A percentile compares a stretch with the other conserved stretches of the same genome.
Conservation (phyloP, 2,113 vertebrate genomes). For the Zosterops lateralis region DNA sequence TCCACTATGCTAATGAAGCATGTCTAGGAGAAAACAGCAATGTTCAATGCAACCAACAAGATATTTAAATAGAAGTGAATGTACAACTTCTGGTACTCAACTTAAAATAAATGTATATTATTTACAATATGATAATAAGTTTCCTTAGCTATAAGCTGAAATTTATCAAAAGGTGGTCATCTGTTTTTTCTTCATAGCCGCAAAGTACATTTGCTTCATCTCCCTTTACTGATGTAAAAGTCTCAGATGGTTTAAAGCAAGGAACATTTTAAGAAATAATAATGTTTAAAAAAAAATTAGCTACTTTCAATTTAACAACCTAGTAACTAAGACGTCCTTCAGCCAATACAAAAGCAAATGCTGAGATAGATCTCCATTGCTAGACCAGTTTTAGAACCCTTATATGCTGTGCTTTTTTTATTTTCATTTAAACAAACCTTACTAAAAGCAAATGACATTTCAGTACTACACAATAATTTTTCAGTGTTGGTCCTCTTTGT, state of each 20-base stretch:
- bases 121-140: not conserved
- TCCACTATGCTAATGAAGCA: not conserved
- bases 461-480: not conserved
- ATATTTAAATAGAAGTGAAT: not conserved
- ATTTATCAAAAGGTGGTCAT: not conserved
- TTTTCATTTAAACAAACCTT: conserved; percentile 10
- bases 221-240: not conserved
- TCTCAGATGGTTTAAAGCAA: not conserved
- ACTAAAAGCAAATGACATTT: conserved; percentile 1
- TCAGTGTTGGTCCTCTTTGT: not conserved
- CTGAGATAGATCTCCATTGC: not conserved
- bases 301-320: not conserved
- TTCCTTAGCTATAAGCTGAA: not conserved
- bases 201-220: not conserved
- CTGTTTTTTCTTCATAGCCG: not conserved
- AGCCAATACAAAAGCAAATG: conserved; percentile 10
- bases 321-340: not conserved
- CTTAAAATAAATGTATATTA: not conserved
- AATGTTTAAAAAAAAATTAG: not conserved
- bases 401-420: not conserved
- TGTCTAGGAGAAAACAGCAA: not conserved
- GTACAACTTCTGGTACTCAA: not conserved
- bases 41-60: not conserved
- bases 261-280: not conserved
- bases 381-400: not conserved